Evolutionary conservation across 2,797 vertebrate genomes (phyloP).

Genomic region (Clamator glandarius): DNA sequence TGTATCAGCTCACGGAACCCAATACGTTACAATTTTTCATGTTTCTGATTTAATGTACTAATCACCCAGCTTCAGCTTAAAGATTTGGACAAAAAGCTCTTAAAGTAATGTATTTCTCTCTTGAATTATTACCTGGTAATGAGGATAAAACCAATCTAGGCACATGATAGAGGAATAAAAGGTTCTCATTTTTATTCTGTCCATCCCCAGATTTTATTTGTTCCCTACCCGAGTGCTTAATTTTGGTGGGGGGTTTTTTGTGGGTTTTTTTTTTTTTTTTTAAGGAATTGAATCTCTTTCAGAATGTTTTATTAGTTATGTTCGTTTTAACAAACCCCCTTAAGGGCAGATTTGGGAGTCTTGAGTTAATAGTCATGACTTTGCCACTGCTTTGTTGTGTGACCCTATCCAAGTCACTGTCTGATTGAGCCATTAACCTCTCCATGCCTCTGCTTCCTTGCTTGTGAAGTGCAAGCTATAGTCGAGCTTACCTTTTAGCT

Average conservation of each 20-base stretch:
- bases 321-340: background rate
- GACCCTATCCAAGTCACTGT: background rate
- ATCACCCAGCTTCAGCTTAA: background rate
- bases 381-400: background rate
- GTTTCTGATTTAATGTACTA: background rate
- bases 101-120: background rate
- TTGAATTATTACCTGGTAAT: background rate
- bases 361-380: background rate
- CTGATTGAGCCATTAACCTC: slow-evolving; percentile 26
- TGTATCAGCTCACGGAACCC: background rate
- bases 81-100: background rate
- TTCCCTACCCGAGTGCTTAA: fast-evolving
- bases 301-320: background rate
- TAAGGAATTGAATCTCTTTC: background rate
- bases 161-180: background rate
- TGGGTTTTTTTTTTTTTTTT: background rate
- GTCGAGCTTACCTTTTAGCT: background rate
- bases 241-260: background rate
- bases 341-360: background rate
- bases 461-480: background rate
- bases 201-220: background rate
- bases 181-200: background rate
- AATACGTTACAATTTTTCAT: background rate
- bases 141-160: background rate
- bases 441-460: background rate